A percentile compares a stretch with the other conserved stretches of the same genome.
phyloP scores from a whole-genome alignment of 1,140 invertebrate species.

The Kradibia gibbosae region DNA sequence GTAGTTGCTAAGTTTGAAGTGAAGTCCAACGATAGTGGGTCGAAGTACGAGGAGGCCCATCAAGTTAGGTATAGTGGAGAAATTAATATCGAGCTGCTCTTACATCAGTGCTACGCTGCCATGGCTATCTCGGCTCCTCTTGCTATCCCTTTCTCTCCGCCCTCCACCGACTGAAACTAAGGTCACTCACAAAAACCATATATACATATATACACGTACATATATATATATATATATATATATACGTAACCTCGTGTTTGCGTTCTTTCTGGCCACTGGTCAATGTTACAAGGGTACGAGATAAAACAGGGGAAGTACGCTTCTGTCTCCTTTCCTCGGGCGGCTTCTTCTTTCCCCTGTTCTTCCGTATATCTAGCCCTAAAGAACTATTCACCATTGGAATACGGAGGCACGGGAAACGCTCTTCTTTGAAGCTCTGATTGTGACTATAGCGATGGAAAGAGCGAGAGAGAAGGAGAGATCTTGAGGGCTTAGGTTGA shows the following conservation, averaged over 20 bases:
- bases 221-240: too few species aligned
- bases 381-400: conserved; percentile 62
- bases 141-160: not conserved
- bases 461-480: conserved; percentile 21
- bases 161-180: not conserved
- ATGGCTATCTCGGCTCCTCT: conserved; percentile 46
- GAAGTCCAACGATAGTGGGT: not conserved
- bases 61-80: conserved; percentile 61
- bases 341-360: conserved; percentile 64
- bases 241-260: too few species aligned
- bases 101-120: too few species aligned
- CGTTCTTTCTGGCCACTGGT: not conserved
- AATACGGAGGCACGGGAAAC: conserved; percentile 54
- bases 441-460: conserved; percentile 17
- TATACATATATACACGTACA: conserved; percentile 49
- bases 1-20: conserved; percentile 7
- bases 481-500: conserved; percentile 63
- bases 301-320: conserved; percentile 54
- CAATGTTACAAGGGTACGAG: conserved; percentile 24
- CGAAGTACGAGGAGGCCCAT: conserved; percentile 50
- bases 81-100: conserved; percentile 70
- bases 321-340: conserved; percentile 58
- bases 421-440: conserved; percentile 58
- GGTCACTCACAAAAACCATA: conserved; percentile 32
- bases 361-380: conserved; percentile 58